Evolutionary conservation across 2,888 invertebrate genomes (phyloP), one percentile per base, ranked within the genome.

Genomic region (Crioceris asparagi): DNA sequence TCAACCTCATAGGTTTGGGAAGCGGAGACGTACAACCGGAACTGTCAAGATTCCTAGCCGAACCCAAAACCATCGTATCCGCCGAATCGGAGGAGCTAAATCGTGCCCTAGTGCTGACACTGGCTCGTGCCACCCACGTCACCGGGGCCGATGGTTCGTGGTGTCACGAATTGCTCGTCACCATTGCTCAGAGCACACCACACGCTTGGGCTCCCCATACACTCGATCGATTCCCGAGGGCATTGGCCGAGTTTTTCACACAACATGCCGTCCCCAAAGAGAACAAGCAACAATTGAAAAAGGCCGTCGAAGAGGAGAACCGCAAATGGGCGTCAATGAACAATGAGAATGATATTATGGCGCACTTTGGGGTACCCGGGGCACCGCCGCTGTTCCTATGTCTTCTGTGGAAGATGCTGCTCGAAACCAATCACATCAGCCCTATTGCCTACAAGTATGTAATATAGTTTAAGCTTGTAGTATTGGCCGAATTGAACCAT

Each of bases 291-390:
- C 77, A 86, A 45, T 67, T 94, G 1, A 92, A 90, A 64, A 88
- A 88, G 66, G 85, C 87, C 0, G 91, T 93, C 0, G 92, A 93
- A 54, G 91, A 93, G 56, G 96, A 96, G 57, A 94, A 93, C 57
- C 74, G 92, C 45, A 94, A 93, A 60, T 94, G 93, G 93, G 85
- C 83, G 29, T 87, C 90, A 1, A 94, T 96, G 93, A 88, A 83
- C 29, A 94, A 92, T 62, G 94, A 96, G 60, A 91, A 90, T 60
- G 94, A 94, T 59, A 88, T 93, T 26, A 88, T 96, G 53, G 83
- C 90, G 1, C 94, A 96, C 62, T 96, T 96, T 61, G 90, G 92
- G 1, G 84, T 88, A 12, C 84, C 87, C n/a, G 87, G 87, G 26
- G 88, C 91, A 3, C 90, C 91, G 21, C 83, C 86, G 0, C 66